A percentile compares a stretch with the other conserved stretches of the same genome.
Evolutionary conservation across 1,140 invertebrate species (phyloP).

Genomic region (Drosophila ficusphila): DNA sequence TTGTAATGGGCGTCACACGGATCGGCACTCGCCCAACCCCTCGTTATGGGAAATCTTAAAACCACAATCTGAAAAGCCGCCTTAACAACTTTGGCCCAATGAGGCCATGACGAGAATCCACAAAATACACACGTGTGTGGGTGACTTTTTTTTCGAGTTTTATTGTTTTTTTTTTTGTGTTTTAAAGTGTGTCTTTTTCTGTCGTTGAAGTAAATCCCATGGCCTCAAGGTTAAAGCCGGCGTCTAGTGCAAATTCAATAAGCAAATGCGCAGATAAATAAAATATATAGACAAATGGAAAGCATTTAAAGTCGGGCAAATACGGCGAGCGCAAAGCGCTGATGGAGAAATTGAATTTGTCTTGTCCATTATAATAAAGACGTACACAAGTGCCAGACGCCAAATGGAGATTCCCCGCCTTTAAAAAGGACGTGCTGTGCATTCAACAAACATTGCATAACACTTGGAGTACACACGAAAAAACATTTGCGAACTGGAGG

Average conservation of each 20-base stretch:
- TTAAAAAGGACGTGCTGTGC: slow-evolving; percentile 43
- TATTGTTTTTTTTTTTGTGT: too few relatives aligned
- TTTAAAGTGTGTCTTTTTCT: slow-evolving; percentile 11
- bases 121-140: slow-evolving; percentile 42
- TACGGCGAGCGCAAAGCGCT: slow-evolving; percentile 26
- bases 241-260: slow-evolving; percentile 43
- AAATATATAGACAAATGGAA: slow-evolving; percentile 27
- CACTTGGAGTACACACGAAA: slow-evolving; percentile 17
- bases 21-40: background rate
- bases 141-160: background rate
- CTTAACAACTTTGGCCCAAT: slow-evolving; percentile 52
- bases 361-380: slow-evolving; percentile 71
- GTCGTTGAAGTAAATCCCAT: slow-evolving; percentile 22
- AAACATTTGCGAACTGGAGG: background rate
- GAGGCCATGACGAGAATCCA: slow-evolving; percentile 38
- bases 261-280: slow-evolving; percentile 13
- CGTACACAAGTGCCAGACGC: slow-evolving; percentile 48
- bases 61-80: slow-evolving; percentile 55
- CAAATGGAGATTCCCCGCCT: slow-evolving; percentile 23
- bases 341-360: slow-evolving; percentile 72
- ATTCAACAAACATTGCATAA: slow-evolving; percentile 50
- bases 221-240: slow-evolving; percentile 39
- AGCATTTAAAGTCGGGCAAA: slow-evolving; percentile 44
- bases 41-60: slow-evolving; percentile 44
- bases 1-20: slow-evolving; percentile 34